phyloP scores from a whole-genome alignment of 2,888 invertebrate species.

The Drosophila emarginata region DNA sequence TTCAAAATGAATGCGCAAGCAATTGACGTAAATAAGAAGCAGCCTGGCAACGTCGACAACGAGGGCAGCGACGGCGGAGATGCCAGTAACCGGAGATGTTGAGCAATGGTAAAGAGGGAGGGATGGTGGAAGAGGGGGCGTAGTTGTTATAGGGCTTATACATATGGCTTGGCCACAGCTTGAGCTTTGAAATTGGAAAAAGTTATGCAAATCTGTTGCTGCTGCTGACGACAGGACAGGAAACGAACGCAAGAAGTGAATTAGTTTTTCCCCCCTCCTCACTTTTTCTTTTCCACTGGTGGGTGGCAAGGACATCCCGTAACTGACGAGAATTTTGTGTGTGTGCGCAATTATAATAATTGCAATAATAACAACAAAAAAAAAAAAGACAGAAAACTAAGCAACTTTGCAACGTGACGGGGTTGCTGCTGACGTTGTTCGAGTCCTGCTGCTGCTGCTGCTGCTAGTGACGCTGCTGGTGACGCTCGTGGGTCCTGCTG shows the following conservation, averaged over 20 bases:
- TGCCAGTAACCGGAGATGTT: constrained; percentile 55
- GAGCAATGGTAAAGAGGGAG: not conserved
- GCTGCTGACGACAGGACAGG: constrained; percentile 57
- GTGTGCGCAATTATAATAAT: constrained; percentile 73
- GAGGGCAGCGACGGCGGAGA: constrained; percentile 38
- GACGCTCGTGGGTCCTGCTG: not conserved
- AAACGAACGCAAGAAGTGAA: constrained; percentile 67
- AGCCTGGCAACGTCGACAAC: constrained; percentile 42
- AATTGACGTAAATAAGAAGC: constrained; percentile 73
- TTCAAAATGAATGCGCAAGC: constrained; percentile 61
- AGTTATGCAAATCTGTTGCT: constrained; percentile 68
- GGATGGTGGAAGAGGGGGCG: constrained; percentile 14
- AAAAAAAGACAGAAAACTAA: constrained; percentile 17
- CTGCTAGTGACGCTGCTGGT: no score
- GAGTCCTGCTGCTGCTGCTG: not conserved
- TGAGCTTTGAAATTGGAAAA: constrained; percentile 77
- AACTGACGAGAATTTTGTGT: constrained; percentile 61
- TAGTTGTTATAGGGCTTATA: constrained; percentile 29
- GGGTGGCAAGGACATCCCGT: constrained; percentile 36
- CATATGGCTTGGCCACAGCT: constrained; percentile 72
- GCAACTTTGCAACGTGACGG: constrained; percentile 48
- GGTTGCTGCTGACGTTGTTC: constrained; percentile 7
- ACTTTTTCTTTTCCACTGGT: constrained; percentile 19
- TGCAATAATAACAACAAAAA: constrained; percentile 65
- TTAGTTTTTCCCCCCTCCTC: constrained; percentile 61